phyloP scores from a whole-genome alignment of 2,113 vertebrate species.

The Aptenodytes patagonicus region DNA sequence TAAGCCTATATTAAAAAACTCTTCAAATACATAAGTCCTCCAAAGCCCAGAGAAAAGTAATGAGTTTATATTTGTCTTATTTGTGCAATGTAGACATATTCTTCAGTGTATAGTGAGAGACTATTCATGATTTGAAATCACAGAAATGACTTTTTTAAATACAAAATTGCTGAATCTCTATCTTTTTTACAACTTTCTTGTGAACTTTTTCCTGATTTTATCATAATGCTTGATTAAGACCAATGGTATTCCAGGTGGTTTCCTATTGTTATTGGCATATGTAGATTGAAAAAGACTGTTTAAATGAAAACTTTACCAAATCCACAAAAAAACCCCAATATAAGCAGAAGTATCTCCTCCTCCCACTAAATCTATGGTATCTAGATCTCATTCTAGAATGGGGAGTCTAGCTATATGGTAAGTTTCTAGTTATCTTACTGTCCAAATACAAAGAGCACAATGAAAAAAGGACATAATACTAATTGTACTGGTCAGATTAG shows the following conservation, averaged over 20 bases:
- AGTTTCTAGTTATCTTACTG: background rate
- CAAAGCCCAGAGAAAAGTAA: conserved; percentile 7
- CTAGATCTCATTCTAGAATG: background rate
- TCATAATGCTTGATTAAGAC: background rate
- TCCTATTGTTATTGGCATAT: background rate
- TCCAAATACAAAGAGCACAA: background rate
- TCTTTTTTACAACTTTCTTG: background rate
- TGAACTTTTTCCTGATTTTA: background rate
- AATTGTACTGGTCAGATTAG: background rate
- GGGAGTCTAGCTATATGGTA: background rate
- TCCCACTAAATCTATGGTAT: background rate
- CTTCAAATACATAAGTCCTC: background rate
- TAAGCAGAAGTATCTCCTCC: background rate
- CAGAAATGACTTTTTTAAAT: background rate
- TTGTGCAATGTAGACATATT: background rate
- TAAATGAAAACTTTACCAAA: background rate
- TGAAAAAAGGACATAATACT: background rate
- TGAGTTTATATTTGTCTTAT: conserved; percentile 29
- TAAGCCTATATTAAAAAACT: conserved; percentile 48
- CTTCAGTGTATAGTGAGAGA: background rate
- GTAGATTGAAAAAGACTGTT: background rate
- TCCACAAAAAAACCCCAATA: background rate
- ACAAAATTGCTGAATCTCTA: background rate
- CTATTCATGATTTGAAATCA: background rate
- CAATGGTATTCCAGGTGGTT: background rate